A percentile compares a stretch with the other conserved stretches of the same genome.
phyloP scores from a whole-genome alignment of 2,888 invertebrate genomes.

The Cephus pulcher region DNA sequence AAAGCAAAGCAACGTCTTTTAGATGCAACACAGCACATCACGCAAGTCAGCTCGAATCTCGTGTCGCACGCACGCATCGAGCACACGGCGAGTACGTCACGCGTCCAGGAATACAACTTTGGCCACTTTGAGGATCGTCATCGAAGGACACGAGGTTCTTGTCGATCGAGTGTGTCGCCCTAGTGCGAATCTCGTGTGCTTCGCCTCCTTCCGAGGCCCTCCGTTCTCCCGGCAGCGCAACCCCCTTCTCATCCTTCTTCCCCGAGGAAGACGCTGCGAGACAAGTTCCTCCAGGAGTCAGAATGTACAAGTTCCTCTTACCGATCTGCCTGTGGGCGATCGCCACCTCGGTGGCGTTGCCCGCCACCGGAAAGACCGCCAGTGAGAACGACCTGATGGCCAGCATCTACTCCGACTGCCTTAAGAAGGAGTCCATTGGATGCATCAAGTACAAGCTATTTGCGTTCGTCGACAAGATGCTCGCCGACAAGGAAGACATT shows the following conservation, averaged over 20 bases:
- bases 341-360: slow-evolving; percentile 72
- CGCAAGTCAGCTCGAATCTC: slow-evolving; percentile 59
- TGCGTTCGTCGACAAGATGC: slow-evolving; percentile 87
- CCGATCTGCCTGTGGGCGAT: slow-evolving; percentile 60
- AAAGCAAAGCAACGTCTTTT: slow-evolving; percentile 66
- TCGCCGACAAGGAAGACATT: slow-evolving; percentile 83
- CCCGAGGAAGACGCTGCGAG: too few species aligned
- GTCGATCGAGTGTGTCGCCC: too few species aligned
- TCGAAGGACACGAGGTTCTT: too few species aligned
- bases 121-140: too few species aligned
- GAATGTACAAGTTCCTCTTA: slow-evolving; percentile 41
- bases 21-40: slow-evolving; percentile 65
- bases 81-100: too few species aligned
- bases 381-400: slow-evolving; percentile 84
- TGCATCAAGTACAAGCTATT: slow-evolving; percentile 90
- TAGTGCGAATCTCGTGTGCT: too few species aligned
- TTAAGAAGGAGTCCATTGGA: slow-evolving; percentile 85
- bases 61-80: slow-evolving; percentile 20
- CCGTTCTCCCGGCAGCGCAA: too few species aligned
- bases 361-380: slow-evolving; percentile 76
- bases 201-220: too few species aligned
- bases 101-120: too few species aligned
- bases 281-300: too few species aligned
- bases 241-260: too few species aligned
- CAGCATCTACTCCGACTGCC: slow-evolving; percentile 81